A percentile compares a stretch with the other conserved stretches of the same genome.
These are phyloP conservation scores for Enteromius radiatus DNA, from an alignment of 2,797 vertebrate genomes.

Conservation along the genomic window DNA sequence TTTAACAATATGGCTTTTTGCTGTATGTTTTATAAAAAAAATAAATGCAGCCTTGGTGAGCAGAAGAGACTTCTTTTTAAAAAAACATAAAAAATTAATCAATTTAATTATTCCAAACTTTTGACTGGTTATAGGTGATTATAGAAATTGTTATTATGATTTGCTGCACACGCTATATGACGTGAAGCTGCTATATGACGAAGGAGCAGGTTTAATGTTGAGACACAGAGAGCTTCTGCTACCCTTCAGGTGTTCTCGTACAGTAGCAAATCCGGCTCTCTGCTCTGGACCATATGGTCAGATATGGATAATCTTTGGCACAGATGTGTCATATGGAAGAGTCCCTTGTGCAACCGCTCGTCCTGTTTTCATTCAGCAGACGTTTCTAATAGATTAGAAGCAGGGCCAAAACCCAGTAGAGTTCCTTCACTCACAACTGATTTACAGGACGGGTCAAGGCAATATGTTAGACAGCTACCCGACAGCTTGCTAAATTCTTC, in stretches of 20 bases:
- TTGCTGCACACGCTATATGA: background rate
- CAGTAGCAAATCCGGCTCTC: constrained; percentile 17
- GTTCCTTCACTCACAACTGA: constrained; percentile 39
- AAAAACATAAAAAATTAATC: too few species aligned
- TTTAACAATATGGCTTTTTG: too few species aligned
- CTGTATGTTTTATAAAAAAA: too few species aligned
- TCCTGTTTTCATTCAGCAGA: constrained; percentile 34
- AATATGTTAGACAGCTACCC: background rate
- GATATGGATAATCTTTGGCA: constrained; percentile 49
- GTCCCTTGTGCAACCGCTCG: constrained; percentile 5
- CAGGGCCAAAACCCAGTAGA: constrained; percentile 18
- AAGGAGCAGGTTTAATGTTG: background rate
- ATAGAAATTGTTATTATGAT: background rate
- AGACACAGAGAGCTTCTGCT: background rate
- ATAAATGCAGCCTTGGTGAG: too few species aligned
- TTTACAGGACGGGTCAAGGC: constrained; percentile 11
- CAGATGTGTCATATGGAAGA: constrained; percentile 17
- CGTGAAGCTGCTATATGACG: background rate
- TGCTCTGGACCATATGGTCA: constrained; percentile 54
- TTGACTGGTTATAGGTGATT: background rate
- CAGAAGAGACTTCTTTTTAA: too few species aligned
- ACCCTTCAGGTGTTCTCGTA: background rate
- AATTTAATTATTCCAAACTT: background rate
- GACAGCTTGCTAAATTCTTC: background rate
- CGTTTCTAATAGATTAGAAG: constrained; percentile 38